Evolutionary conservation across 2,113 vertebrate species (phyloP), one percentile per base, ranked within the genome.

Genomic region (Ailurus styani): DNA sequence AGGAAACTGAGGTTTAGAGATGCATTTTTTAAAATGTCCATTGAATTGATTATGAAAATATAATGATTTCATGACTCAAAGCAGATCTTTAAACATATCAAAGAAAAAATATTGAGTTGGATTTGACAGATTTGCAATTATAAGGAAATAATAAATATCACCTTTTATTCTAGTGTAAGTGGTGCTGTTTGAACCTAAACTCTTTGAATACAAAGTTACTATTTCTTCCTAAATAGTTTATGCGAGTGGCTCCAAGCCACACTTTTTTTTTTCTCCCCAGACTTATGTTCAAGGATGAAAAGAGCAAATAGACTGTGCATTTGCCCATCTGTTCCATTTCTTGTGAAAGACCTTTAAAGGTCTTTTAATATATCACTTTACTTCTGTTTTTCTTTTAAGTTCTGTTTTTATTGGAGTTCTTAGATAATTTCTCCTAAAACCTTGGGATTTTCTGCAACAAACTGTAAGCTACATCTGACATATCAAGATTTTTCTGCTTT

Each of bases 301-400:
- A 94, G n/a, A 97, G 83, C 81, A 98, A 96, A 95, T 70, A 97
- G 45, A 83, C 52, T 86, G 23, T 40, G 47, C 89, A 72, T 97
- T 98, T 98, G 31, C 40, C 72, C 92, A 97, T 96, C 96, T 97
- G 93, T 91, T 96, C 91, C n/a, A 89, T 94, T 96, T 97, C 91
- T 83, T 96, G 87, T 92, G 86, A 95, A 97, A 97, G 66, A 89
- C 57, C 42, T 97, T 95, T 87, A 93, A 96, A 96, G 40, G 9
- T 95, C 47, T 96, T 87, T 87, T 82, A 95, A 83, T 82, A 82
- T 66, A 47, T 29, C 42, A 81, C 55, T 91, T 88, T 25, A 13
- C 27, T 62, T 31, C 27, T 6, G 60, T 62, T 45, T 3, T 87
- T 90, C 78, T 57, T 86, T 42, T 21, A 64, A 95, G 7, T 68